A percentile compares a stretch with the other conserved stretches of the same genome.
These are phyloP conservation scores for Pammene fasciana DNA, from an alignment of 2,888 invertebrate species.

Conservation along the genomic window DNA sequence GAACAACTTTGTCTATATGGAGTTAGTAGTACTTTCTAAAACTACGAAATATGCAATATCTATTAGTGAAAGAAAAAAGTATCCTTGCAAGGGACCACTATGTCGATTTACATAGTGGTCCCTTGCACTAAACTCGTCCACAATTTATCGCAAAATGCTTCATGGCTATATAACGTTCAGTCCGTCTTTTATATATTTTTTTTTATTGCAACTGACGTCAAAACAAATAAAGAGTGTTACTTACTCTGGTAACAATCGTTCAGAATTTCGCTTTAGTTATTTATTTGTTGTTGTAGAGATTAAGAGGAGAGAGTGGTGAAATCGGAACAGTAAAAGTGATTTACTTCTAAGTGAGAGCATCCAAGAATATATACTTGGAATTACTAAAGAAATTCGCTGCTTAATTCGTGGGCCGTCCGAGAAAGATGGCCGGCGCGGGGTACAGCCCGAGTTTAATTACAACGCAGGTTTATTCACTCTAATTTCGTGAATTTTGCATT, in stretches of 20 bases:
- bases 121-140: too few species aligned
- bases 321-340: slow-evolving; percentile 80
- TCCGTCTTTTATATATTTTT: too few species aligned
- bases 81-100: too few species aligned
- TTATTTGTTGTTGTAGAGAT: slow-evolving; percentile 52
- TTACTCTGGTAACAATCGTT: background rate
- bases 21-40: too few species aligned
- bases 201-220: too few species aligned
- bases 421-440: slow-evolving; percentile 74
- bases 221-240: background rate
- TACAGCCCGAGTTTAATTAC: slow-evolving; percentile 79
- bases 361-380: slow-evolving; percentile 80
- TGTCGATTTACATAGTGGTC: too few species aligned
- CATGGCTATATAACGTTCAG: too few species aligned
- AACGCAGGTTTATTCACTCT: slow-evolving; percentile 81
- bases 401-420: slow-evolving; percentile 82
- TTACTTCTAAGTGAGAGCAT: slow-evolving; percentile 77
- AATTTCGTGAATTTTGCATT: slow-evolving; percentile 82
- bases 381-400: slow-evolving; percentile 81
- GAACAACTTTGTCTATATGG: too few species aligned
- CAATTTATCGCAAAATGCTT: too few species aligned
- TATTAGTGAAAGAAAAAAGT: too few species aligned
- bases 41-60: too few species aligned
- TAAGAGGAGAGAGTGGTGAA: slow-evolving; percentile 66
- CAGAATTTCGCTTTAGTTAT: slow-evolving; percentile 18